Evolutionary conservation across 2,888 invertebrate genomes (phyloP).

Genomic region (Hydrotaea cyrtoneurina): DNA sequence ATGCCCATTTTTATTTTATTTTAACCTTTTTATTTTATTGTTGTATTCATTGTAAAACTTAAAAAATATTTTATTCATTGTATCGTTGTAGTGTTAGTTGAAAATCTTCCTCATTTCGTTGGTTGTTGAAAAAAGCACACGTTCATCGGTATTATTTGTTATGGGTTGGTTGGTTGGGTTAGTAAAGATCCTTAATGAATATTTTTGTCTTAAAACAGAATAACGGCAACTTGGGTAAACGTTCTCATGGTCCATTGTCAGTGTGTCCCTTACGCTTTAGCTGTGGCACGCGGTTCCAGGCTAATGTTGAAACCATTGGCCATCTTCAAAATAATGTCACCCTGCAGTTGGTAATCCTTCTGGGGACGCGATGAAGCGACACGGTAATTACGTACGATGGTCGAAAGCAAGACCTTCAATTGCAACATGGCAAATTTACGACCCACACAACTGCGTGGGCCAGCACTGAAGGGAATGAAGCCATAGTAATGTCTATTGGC

Average conservation of each 20-base stretch:
- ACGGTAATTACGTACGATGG: constrained; percentile 86
- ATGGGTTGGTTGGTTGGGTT: constrained; percentile 7
- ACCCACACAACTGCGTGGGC: constrained; percentile 89
- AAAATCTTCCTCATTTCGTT: constrained; percentile 53
- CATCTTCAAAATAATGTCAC: constrained; percentile 88
- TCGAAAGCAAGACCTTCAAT: constrained; percentile 87
- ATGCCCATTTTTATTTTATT: constrained; percentile 54
- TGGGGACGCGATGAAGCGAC: constrained; percentile 85
- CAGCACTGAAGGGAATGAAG: constrained; percentile 90
- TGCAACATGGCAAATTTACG: constrained; percentile 90
- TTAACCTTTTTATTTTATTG: constrained; percentile 7
- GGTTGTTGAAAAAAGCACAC: constrained; percentile 30
- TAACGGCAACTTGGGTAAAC: not conserved
- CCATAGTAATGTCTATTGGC: constrained; percentile 89
- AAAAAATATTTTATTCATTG: too few relatives aligned
- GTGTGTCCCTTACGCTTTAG: constrained; percentile 44
- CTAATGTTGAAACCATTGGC: constrained; percentile 87
- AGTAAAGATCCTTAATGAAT: constrained; percentile 37
- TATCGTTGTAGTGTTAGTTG: constrained; percentile 18
- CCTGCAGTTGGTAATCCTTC: constrained; percentile 85
- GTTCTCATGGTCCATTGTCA: not conserved
- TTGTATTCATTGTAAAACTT: not conserved
- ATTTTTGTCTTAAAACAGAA: too few relatives aligned
- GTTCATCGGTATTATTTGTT: constrained; percentile 20
- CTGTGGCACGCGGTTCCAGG: constrained; percentile 83